A percentile compares a stretch with the other conserved stretches of the same genome.
These are phyloP conservation scores for Drosophila mauritiana DNA, from an alignment of 1,140 invertebrate species.

Conservation along the genomic window DNA sequence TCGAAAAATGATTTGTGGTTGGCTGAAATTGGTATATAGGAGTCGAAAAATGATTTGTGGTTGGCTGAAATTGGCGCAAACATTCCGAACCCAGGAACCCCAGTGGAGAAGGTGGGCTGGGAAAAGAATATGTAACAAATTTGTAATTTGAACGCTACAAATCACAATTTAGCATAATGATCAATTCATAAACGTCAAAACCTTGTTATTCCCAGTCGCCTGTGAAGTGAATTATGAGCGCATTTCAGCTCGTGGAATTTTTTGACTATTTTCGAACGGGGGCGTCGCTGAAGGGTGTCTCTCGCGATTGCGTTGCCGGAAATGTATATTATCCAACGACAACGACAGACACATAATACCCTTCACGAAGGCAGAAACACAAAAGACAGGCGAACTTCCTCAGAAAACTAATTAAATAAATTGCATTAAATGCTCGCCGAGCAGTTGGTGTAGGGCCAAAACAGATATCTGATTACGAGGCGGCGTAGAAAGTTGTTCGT, in stretches of 20 bases:
- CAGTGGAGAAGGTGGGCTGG: conserved; percentile 8
- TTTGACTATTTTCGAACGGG: conserved; percentile 22
- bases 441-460: conserved; percentile 53
- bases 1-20: conserved; percentile 69
- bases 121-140: conserved; percentile 68
- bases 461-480: conserved; percentile 58
- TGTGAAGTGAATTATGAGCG: conserved; percentile 63
- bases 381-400: conserved; percentile 45
- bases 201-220: conserved; percentile 40
- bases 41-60: conserved; percentile 69
- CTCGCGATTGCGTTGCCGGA: conserved; percentile 17
- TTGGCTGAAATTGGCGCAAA: conserved; percentile 66
- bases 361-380: conserved; percentile 2
- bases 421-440: conserved; percentile 52
- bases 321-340: conserved; percentile 29
- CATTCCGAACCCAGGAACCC: conserved; percentile 20
- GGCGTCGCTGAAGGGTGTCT: neutral
- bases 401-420: conserved; percentile 78
- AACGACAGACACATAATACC: conserved; percentile 17
- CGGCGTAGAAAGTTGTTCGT: conserved; percentile 10
- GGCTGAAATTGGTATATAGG: conserved; percentile 64
- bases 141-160: conserved; percentile 84
- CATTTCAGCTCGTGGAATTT: conserved; percentile 50
- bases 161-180: conserved; percentile 84
- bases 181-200: conserved; percentile 84